Evolutionary conservation across 2,113 vertebrate species (phyloP).

Genomic region (Rhodinocichla rosea): DNA sequence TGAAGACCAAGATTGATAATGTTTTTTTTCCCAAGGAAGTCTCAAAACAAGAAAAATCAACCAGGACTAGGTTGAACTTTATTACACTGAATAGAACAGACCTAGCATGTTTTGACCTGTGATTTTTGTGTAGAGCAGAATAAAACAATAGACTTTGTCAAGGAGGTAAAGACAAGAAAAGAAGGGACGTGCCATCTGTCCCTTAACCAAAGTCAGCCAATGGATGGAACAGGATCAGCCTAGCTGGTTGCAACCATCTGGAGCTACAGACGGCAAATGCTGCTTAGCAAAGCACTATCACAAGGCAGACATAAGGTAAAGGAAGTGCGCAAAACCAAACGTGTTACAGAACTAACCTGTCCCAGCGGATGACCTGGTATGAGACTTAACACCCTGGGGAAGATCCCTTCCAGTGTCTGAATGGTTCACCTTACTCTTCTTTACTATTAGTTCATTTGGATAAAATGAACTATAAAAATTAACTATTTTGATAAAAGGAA

Average conservation of each 20-base stretch:
- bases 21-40: neutral
- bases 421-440: neutral
- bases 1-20: neutral
- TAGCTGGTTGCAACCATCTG: conserved; percentile 65
- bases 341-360: neutral
- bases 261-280: conserved; percentile 56
- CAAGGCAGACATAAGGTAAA: conserved; percentile 41
- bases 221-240: conserved; percentile 49
- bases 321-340: neutral
- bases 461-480: neutral
- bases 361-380: neutral
- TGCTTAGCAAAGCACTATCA: conserved; percentile 55
- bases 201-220: conserved; percentile 56
- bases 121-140: conserved; percentile 11
- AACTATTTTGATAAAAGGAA: neutral
- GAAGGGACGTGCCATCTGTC: conserved; percentile 51
- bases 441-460: neutral
- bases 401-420: neutral
- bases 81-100: neutral
- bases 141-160: conserved; percentile 29
- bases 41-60: neutral
- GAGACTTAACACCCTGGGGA: neutral
- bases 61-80: neutral
- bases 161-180: conserved; percentile 41
- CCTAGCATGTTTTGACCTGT: neutral